Evolutionary conservation across 2,888 invertebrate genomes (phyloP).

Genomic region (Philonicus albiceps): DNA sequence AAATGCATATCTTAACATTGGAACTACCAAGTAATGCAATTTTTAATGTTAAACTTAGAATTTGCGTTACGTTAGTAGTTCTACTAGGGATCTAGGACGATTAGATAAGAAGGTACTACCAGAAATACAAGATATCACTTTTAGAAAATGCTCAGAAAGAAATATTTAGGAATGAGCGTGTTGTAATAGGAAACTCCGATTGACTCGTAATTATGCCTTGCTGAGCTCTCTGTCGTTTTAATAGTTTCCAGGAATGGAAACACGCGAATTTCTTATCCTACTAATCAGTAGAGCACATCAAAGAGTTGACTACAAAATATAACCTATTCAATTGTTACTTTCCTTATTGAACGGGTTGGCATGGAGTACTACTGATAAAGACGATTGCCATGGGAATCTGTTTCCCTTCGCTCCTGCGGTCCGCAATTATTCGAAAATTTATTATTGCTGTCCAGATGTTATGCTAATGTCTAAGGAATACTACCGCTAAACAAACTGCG

Average conservation of each 20-base stretch:
- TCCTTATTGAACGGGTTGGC: conserved; percentile 99
- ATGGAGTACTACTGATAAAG: conserved; percentile 76
- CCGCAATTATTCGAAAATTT: conserved; percentile 92
- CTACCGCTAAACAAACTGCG: too few species aligned
- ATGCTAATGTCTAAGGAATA: too few species aligned
- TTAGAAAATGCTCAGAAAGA: conserved; percentile 63
- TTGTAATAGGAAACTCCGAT: conserved; percentile 82
- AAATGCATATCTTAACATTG: too few species aligned
- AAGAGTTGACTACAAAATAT: conserved; percentile 84
- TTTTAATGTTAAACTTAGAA: too few species aligned
- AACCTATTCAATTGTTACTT: too few species aligned
- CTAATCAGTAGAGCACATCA: conserved; percentile 75
- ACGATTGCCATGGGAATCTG: conserved; percentile 89
- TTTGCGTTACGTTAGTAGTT: too few species aligned
- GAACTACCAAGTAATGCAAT: too few species aligned
- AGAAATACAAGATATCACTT: too few species aligned
- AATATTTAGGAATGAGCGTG: conserved; percentile 76
- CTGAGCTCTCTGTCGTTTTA: conserved; percentile 97
- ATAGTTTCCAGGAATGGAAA: conserved; percentile 79
- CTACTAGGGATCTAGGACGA: too few species aligned
- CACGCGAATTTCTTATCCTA: conserved; percentile 81
- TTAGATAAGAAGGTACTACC: too few species aligned
- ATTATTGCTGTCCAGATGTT: too few species aligned
- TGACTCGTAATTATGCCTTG: conserved; percentile 96
- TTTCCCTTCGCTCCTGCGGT: conserved; percentile 89